A percentile compares a stretch with the other conserved stretches of the same genome.
phyloP scores from a whole-genome alignment of 2,888 invertebrate genomes.

The Cremastinae sp. region DNA sequence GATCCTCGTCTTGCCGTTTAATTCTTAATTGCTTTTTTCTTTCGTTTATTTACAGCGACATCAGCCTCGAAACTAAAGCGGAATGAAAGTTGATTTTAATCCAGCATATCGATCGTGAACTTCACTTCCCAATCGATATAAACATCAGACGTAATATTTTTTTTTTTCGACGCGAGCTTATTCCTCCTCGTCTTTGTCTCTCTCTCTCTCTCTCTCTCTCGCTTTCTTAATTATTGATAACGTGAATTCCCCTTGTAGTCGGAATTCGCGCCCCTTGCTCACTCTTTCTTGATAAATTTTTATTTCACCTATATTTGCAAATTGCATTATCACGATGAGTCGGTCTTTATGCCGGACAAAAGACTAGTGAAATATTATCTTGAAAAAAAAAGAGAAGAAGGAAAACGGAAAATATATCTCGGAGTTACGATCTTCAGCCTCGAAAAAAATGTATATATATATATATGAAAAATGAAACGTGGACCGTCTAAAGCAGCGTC shows the following conservation, averaged over 20 bases:
- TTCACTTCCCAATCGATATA: conserved; percentile 56
- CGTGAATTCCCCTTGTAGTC: conserved; percentile 39
- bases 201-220: conserved; percentile 6
- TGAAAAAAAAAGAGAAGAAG: conserved; percentile 20
- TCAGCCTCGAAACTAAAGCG: conserved; percentile 59
- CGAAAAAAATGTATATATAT: conserved; percentile 39
- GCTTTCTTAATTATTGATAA: no score
- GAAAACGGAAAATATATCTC: neutral
- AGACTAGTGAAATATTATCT: conserved; percentile 40
- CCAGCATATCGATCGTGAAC: conserved; percentile 59
- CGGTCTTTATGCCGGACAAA: conserved; percentile 31
- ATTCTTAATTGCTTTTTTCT: conserved; percentile 23
- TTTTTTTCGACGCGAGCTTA: conserved; percentile 24
- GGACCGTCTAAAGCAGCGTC: conserved; percentile 37
- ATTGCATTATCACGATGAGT: conserved; percentile 32
- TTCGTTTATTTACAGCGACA: conserved; percentile 65
- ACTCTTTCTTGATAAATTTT: conserved; percentile 24
- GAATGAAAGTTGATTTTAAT: conserved; percentile 56
- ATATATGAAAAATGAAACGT: no score
- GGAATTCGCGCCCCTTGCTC: conserved; percentile 18
- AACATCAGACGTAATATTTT: conserved; percentile 27
- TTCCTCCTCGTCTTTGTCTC: conserved; percentile 25
- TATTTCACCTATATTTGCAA: conserved; percentile 22
- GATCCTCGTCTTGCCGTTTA: neutral
- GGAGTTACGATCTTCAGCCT: conserved; percentile 56